These are phyloP conservation scores for Cirrhinus mrigala DNA, from an alignment of 2,797 vertebrate genomes.

Conservation along the genomic window DNA sequence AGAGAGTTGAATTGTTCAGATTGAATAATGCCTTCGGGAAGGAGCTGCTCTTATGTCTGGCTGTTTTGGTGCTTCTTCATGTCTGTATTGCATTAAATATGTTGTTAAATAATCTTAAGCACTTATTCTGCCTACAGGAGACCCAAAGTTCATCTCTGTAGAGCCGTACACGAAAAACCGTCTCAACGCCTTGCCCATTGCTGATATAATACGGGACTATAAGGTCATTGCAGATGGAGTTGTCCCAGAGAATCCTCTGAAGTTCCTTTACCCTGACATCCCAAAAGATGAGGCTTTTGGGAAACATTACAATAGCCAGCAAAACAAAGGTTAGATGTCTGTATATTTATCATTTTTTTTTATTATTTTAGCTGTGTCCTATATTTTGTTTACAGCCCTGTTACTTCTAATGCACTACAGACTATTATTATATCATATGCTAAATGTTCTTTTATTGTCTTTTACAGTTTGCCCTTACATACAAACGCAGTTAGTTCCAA, in stretches of 20 bases:
- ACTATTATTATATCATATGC: background rate
- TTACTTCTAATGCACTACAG: too few species aligned
- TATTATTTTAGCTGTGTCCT: background rate
- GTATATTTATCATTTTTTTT: background rate
- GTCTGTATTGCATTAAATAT: background rate
- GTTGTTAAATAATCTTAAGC: background rate
- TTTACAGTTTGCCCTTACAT: conserved; percentile 87
- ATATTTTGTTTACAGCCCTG: background rate
- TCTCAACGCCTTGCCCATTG: conserved; percentile 89
- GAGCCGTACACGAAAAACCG: conserved; percentile 97
- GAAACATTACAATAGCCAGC: conserved; percentile 94
- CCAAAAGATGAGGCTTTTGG: conserved; percentile 96
- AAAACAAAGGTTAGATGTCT: conserved; percentile 83
- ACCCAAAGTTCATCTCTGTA: conserved; percentile 92
- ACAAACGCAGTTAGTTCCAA: conserved; percentile 89
- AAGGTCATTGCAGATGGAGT: conserved; percentile 95
- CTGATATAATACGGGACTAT: conserved; percentile 94
- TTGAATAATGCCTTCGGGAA: background rate
- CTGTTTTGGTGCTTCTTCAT: background rate
- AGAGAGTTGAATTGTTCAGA: background rate
- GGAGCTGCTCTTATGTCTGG: background rate
- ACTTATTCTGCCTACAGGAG: conserved; percentile 76
- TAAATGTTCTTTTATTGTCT: conserved; percentile 13
- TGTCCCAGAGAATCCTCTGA: conserved; percentile 92
- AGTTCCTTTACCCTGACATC: conserved; percentile 94